Evolutionary conservation across 2,888 invertebrate species (phyloP), one percentile per base, ranked within the genome.

Genomic region (Cephus pygmeus): DNA sequence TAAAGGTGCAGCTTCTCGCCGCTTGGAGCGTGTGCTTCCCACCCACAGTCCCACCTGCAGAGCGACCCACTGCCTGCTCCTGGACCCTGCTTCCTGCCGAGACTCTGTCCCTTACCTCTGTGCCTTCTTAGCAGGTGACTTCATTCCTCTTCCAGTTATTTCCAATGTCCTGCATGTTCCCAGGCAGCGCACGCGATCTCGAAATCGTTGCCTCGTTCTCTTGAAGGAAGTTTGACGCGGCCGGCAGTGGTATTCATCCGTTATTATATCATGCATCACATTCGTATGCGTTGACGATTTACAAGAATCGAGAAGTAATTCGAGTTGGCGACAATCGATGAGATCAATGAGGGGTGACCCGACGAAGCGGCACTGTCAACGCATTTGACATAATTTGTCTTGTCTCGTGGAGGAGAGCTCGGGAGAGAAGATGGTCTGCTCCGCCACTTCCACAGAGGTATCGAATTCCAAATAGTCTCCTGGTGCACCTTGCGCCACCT

Each of bases 11-110:
- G 87, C 76, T 85, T 87, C 84, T 85, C 86, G 84, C 40, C 40
- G 40, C 86, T 81, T 79, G 86, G 83, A 85, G 84, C 85, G 83
- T 30, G 83, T 69, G 30, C 69, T 33, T 33, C 69, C 69, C 69
- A 69, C 69, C 69, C 33, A 30, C 78, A 82, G 87, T 88, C 87
- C 88, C 88, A 88, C 89, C 86, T 87, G 87, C 87, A 84, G 86
- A 81, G 85, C 84, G 86, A 87, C 87, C 88, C 69, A 36, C 77
- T 78, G 33, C 12, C 31, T n/a, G 30, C 31, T 33, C n/a, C 30
- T 30, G n/a, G 71, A 33, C 9, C 30, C 69, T 69, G 69, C 69
- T 33, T 12, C 69, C 69, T 69, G n/a, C 71, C 71, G 33, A 40
- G 36, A 40, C 40, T 15, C 69, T 33, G 33, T 30, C 33, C 71